A percentile compares a stretch with the other conserved stretches of the same genome.
These are phyloP conservation scores for Sinocyclocheilus anshuiensis DNA, from an alignment of 2,113 vertebrate genomes.

Conservation along the genomic window DNA sequence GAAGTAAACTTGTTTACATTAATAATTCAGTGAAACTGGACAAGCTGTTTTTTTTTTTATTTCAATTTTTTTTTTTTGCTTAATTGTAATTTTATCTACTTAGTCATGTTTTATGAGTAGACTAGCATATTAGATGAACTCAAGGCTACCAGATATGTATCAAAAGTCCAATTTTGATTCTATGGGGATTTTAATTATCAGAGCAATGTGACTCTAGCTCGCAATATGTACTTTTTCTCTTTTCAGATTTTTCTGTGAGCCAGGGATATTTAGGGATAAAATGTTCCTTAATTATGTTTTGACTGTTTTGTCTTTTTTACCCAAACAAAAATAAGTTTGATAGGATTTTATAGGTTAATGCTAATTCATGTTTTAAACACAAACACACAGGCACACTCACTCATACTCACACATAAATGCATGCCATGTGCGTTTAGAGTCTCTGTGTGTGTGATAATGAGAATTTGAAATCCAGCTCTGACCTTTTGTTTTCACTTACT, in stretches of 20 bases:
- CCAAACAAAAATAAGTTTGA: background rate
- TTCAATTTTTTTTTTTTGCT: background rate
- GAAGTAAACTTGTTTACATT: background rate
- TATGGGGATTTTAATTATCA: background rate
- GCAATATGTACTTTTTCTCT: background rate
- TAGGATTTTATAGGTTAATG: background rate
- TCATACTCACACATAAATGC: background rate
- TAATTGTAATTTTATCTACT: background rate
- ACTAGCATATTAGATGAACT: too few relatives aligned
- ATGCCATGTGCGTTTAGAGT: background rate
- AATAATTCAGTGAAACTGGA: background rate
- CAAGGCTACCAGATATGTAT: too few relatives aligned
- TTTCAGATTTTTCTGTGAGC: background rate
- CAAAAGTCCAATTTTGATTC: background rate
- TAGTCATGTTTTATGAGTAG: too few relatives aligned
- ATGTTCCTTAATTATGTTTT: background rate
- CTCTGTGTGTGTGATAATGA: background rate
- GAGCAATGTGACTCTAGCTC: too few relatives aligned
- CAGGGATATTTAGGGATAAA: background rate
- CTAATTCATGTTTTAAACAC: background rate
- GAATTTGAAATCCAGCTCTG: background rate
- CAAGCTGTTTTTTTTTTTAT: background rate
- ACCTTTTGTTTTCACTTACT: conserved; percentile 20
- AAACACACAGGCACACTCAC: background rate
- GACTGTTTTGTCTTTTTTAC: background rate